A percentile compares a stretch with the other conserved stretches of the same genome.
phyloP scores from a whole-genome alignment of 2,888 invertebrate genomes.

The Adelognathus sp. region DNA sequence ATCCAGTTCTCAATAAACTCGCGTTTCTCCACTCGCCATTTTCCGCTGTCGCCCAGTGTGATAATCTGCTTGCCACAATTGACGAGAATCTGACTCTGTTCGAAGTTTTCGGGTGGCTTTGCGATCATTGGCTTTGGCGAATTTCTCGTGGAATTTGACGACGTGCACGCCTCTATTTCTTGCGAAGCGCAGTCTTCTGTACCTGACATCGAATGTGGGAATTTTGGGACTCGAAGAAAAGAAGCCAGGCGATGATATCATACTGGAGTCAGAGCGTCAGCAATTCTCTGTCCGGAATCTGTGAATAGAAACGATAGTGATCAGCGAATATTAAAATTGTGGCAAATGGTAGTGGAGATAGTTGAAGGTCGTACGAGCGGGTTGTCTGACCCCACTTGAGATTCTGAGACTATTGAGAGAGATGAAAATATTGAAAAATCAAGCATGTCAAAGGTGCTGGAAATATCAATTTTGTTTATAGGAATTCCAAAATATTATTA shows the following conservation, averaged over 20 bases:
- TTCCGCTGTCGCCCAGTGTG: not conserved
- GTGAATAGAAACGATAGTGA: not conserved
- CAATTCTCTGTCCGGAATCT: not conserved
- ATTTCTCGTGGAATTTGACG: conserved; percentile 40
- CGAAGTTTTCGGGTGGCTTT: not conserved
- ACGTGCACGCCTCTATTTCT: conserved; percentile 37
- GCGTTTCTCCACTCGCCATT: conserved; percentile 38
- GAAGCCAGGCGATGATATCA: not conserved
- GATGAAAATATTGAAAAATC: no score
- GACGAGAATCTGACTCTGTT: not conserved
- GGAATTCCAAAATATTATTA: no score
- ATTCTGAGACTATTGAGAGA: no score
- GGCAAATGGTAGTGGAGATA: not conserved
- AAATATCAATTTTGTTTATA: no score
- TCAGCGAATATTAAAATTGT: not conserved
- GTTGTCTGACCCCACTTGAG: no score
- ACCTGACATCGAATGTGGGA: conserved; percentile 26
- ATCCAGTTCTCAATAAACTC: conserved; percentile 69
- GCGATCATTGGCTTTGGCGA: conserved; percentile 5
- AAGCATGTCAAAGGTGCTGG: no score
- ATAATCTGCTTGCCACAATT: not conserved
- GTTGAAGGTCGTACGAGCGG: no score
- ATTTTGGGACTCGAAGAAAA: not conserved
- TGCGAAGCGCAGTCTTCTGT: conserved; percentile 27
- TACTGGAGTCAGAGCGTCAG: not conserved